Evolutionary conservation across 2,888 invertebrate species (phyloP).

Genomic region (Eugnorisma glareosa): DNA sequence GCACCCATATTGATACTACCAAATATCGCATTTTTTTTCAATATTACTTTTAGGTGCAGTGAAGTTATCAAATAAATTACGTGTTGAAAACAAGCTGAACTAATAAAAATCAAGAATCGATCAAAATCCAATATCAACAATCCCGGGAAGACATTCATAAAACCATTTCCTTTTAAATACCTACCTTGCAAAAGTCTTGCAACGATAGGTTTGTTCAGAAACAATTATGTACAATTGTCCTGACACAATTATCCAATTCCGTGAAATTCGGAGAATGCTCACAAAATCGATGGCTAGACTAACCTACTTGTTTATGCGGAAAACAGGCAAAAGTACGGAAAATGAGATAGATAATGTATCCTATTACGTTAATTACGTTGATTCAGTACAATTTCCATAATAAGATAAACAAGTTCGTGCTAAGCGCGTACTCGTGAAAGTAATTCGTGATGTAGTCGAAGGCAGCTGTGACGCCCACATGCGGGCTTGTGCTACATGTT

Average conservation of each 20-base stretch:
- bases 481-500: constrained; percentile 35
- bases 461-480: constrained; percentile 9
- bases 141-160: not conserved
- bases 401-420: constrained; percentile 35
- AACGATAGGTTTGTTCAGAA: constrained; percentile 37
- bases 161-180: constrained; percentile 17
- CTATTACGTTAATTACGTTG: constrained; percentile 40
- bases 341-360: constrained; percentile 43
- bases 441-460: constrained; percentile 29
- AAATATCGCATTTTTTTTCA: not conserved
- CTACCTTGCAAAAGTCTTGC: constrained; percentile 25
- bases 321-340: constrained; percentile 22
- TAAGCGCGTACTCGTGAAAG: constrained; percentile 24
- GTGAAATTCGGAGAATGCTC: constrained; percentile 47
- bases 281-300: constrained; percentile 43
- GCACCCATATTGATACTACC: not conserved
- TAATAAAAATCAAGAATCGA: not conserved
- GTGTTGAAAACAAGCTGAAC: not conserved
- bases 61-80: not conserved
- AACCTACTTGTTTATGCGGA: constrained; percentile 21
- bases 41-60: not conserved
- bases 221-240: constrained; percentile 42
- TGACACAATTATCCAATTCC: constrained; percentile 31
- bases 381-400: constrained; percentile 49
- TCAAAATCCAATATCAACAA: constrained; percentile 1